phyloP scores from a whole-genome alignment of 2,113 vertebrate genomes.

The Oenanthe oenanthe region DNA sequence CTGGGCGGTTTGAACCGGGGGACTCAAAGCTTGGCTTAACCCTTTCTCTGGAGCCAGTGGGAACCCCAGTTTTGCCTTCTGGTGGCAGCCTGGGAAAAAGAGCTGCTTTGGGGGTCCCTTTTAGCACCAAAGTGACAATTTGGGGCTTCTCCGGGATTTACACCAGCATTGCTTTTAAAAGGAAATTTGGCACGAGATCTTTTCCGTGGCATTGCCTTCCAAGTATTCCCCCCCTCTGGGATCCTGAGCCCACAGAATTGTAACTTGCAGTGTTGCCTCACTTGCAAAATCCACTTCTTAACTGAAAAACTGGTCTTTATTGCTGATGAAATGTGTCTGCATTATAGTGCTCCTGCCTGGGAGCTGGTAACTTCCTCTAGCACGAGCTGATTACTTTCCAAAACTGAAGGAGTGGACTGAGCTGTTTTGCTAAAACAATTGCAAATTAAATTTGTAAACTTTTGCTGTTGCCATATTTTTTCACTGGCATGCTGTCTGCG shows the following conservation, averaged over 20 bases:
- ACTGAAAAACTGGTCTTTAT: constrained; percentile 59
- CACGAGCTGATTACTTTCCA: constrained; percentile 70
- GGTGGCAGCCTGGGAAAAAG: not conserved
- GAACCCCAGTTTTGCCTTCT: not conserved
- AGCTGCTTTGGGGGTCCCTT: not conserved
- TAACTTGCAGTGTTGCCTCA: not conserved
- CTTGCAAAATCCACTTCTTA: constrained; percentile 36
- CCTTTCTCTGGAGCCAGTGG: not conserved
- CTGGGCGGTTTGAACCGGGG: constrained; percentile 17
- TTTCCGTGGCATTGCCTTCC: not conserved
- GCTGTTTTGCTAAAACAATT: constrained; percentile 76
- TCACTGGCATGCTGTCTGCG: constrained; percentile 44
- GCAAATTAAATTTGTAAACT: constrained; percentile 73
- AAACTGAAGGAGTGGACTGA: constrained; percentile 73
- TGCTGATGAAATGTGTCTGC: not conserved
- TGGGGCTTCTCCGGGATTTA: not conserved
- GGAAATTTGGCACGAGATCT: not conserved
- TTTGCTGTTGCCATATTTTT: constrained; percentile 71
- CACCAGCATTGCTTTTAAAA: accelerated
- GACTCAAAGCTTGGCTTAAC: constrained; percentile 45
- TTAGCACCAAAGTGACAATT: accelerated
- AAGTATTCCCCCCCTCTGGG: not conserved
- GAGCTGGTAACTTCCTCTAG: constrained; percentile 65
- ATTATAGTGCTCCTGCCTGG: not conserved
- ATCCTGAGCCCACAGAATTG: not conserved